phyloP scores from a whole-genome alignment of 2,113 vertebrate species.

The Hemichromis elongatus region DNA sequence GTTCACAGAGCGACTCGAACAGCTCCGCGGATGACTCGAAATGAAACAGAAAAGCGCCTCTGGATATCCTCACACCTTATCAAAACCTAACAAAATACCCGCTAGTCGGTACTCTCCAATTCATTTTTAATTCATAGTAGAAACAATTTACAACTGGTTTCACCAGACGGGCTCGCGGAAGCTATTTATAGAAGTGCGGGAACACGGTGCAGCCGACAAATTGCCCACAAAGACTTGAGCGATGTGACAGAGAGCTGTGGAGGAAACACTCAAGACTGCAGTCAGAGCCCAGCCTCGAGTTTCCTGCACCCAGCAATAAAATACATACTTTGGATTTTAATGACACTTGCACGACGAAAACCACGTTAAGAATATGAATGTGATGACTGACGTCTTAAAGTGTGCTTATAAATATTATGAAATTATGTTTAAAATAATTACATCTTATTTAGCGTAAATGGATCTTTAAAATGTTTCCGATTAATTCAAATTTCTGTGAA shows the following conservation, averaged over 20 bases:
- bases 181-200: constrained; percentile 26
- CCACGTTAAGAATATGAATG: neutral
- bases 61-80: constrained; percentile 20
- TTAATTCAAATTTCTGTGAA: neutral
- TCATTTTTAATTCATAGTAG: constrained; percentile 48
- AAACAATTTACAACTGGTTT: constrained; percentile 46
- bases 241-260: constrained; percentile 21
- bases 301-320: neutral
- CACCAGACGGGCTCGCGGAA: neutral
- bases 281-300: neutral
- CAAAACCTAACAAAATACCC: constrained; percentile 12
- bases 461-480: neutral
- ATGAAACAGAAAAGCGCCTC: constrained; percentile 8
- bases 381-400: neutral
- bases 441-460: neutral
- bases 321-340: neutral
- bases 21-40: neutral
- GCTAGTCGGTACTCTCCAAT: neutral
- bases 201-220: constrained; percentile 32
- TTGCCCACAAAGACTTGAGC: constrained; percentile 46
- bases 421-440: neutral
- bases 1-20: neutral
- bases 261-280: neutral
- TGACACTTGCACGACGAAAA: neutral
- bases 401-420: neutral